Evolutionary conservation across 2,888 invertebrate species (phyloP).

Genomic region (Trachelus iudaicus): DNA sequence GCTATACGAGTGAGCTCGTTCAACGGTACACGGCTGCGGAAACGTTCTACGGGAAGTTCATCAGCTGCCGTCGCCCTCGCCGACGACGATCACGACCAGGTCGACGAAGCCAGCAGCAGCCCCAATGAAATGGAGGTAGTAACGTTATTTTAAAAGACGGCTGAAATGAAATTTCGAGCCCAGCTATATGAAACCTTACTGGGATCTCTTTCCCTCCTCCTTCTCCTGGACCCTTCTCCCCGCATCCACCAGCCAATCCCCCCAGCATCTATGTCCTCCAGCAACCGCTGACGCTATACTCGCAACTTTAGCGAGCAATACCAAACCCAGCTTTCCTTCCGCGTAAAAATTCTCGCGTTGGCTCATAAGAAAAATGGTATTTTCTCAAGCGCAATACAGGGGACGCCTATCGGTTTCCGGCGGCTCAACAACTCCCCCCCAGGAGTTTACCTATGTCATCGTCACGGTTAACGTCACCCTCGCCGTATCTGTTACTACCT

Average conservation of each 20-base stretch:
- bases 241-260: background rate
- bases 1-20: background rate
- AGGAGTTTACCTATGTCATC: background rate
- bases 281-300: background rate
- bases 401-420: background rate
- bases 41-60: background rate
- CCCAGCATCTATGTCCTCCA: background rate
- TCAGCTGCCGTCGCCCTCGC: background rate
- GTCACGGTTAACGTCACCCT: background rate
- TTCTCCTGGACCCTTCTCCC: background rate
- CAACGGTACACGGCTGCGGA: background rate
- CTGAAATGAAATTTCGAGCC: background rate
- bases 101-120: background rate
- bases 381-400: background rate
- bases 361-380: background rate
- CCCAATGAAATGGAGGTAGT: background rate
- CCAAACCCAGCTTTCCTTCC: background rate
- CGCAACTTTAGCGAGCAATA: background rate
- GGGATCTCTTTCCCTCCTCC: background rate
- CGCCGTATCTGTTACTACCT: background rate
- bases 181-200: background rate
- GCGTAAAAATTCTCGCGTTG: background rate
- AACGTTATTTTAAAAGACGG: background rate
- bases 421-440: background rate
- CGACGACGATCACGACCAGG: background rate